Percentiles rank a stretch among this genome's conserved stretches.
Evolutionary conservation across 2,113 vertebrate genomes (phyloP).

Genomic region (Coryphaenoides rupestris): DNA sequence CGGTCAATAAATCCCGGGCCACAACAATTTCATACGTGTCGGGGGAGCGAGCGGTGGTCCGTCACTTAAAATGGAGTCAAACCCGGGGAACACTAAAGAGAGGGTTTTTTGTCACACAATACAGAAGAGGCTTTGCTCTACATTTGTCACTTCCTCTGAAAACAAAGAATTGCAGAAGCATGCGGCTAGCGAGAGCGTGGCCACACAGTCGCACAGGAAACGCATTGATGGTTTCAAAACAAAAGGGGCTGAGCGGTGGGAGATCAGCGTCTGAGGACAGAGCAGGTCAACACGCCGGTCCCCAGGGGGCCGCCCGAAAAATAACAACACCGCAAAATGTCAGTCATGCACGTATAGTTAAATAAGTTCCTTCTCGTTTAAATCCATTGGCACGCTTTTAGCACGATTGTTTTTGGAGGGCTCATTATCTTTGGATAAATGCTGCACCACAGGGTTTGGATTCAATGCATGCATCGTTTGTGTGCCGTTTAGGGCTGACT

Average conservation of each 20-base stretch:
- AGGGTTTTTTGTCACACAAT: conserved; percentile 26
- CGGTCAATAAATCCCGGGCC: conserved; percentile 4
- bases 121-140: conserved; percentile 47
- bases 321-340: no score
- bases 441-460: no score
- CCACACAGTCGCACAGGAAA: conserved; percentile 66
- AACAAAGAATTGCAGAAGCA: conserved; percentile 68
- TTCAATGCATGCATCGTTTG: no score
- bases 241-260: conserved; percentile 59
- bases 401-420: no score
- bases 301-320: conserved; percentile 36
- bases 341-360: no score
- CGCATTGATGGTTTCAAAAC: conserved; percentile 53
- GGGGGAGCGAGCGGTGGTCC: not conserved
- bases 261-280: conserved; percentile 50
- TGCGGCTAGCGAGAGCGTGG: conserved; percentile 49
- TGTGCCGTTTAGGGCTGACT: no score
- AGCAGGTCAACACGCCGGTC: conserved; percentile 40
- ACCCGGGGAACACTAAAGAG: conserved; percentile 22
- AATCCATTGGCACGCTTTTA: no score
- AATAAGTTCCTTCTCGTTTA: no score
- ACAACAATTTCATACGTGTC: not conserved
- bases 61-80: conserved; percentile 21
- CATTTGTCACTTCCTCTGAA: conserved; percentile 62
- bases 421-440: no score